Base-by-base conservation (phyloP, 2,797 vertebrate genomes). In the Clarias pachynema region DNA sequence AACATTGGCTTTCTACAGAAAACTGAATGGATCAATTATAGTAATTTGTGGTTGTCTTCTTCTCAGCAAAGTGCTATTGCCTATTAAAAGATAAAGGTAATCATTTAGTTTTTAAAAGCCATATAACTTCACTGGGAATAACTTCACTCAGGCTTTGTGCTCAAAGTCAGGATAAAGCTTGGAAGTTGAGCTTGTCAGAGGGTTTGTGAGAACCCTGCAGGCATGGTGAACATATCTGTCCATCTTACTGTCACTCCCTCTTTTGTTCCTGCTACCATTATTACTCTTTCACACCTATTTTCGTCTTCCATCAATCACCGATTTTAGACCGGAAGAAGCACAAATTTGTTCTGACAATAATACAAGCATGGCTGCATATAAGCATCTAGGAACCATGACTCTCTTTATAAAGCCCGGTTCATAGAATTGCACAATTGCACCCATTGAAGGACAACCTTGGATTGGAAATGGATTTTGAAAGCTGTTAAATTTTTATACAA, bases 11-110 rank as follows among this genome's bases (percentile, higher is more conserved):
- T 79, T 81, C 63, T 79, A 65, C 53, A 40, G 62, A 81, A 87
- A 87, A 83, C 83, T 85, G 87, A 89, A 86, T 84, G 83, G 74
- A 83, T 88, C 79, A 87, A 87, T 91, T 91, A 90, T 81, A 79
- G 66, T 85, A 89, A 89, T 90, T 89, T 89, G 74, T 57, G 70
- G 72, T 85, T 79, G 74, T 59, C 72, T 78, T 85, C 29, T 72
- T 86, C 56, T 86, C 57, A 82, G 75, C 79, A 88, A 83, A 86
- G 65, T 75, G 81, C 60, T 70, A 31, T 29, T 86, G 65, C 82
- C 79, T 79, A 86, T 89, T 89, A 87, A 86, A 86, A 80, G 89
- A 81, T 84, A 86, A 84, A 87, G 57, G 62, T 84, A 89, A 88
- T 90, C 84, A 87, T 78, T 65, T 16, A 31, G 77, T 84, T 87